These are phyloP conservation scores for Xanthia icteritia DNA, from an alignment of 2,888 invertebrate species.

Conservation along the genomic window DNA sequence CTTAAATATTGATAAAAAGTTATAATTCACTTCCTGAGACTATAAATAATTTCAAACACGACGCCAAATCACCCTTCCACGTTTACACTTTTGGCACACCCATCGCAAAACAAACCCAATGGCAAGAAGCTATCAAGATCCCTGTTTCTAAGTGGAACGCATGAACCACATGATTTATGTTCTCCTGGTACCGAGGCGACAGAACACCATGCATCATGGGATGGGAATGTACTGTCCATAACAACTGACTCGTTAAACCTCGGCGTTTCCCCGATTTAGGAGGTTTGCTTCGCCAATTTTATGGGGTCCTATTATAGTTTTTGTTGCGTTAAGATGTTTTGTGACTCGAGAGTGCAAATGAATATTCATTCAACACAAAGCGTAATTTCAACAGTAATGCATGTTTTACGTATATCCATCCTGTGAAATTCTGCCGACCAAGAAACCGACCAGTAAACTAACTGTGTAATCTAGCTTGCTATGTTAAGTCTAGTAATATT, in stretches of 20 bases:
- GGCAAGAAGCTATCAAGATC: slow-evolving; percentile 65
- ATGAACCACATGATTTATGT: slow-evolving; percentile 66
- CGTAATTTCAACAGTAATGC: not conserved
- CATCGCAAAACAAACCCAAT: slow-evolving; percentile 53
- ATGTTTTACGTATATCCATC: too few relatives aligned
- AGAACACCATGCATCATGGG: slow-evolving; percentile 63
- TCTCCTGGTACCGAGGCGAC: slow-evolving; percentile 40
- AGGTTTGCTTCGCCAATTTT: slow-evolving; percentile 33
- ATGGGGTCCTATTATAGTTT: slow-evolving; percentile 38
- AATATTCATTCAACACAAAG: not conserved
- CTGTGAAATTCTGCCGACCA: not conserved
- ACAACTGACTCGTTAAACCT: slow-evolving; percentile 65
- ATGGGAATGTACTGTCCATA: slow-evolving; percentile 64
- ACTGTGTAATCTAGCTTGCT: not conserved
- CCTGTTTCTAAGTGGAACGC: slow-evolving; percentile 62
- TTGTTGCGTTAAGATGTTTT: slow-evolving; percentile 18
- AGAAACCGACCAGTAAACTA: not conserved
- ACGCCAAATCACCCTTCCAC: slow-evolving; percentile 10
- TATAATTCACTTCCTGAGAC: slow-evolving; percentile 3
- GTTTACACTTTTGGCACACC: slow-evolving; percentile 62
- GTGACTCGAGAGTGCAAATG: not conserved
- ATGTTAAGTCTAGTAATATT: too few relatives aligned
- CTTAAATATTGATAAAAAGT: not conserved
- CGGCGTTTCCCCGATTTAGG: slow-evolving; percentile 41
- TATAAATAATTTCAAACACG: slow-evolving; percentile 36